Evolutionary conservation across 1,140 invertebrate genomes (phyloP).

Genomic region (Bombus pascuorum): DNA sequence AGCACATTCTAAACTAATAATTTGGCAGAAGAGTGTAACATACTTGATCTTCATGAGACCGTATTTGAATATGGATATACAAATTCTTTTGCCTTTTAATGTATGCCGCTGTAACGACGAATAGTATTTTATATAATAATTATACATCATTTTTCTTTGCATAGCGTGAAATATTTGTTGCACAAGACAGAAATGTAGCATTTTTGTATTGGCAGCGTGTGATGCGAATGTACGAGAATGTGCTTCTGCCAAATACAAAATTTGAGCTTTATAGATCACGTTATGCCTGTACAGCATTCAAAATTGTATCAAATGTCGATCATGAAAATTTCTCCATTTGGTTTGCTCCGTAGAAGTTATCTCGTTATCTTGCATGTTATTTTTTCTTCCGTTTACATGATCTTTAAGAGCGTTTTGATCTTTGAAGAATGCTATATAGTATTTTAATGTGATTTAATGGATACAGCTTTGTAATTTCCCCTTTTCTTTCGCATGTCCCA

Average conservation of each 20-base stretch:
- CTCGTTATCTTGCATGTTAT: neutral
- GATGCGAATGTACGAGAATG: neutral
- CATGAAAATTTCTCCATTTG: neutral
- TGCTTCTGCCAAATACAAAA: neutral
- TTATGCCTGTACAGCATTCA: neutral
- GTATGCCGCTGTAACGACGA: neutral
- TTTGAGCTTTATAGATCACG: neutral
- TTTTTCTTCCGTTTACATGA: neutral
- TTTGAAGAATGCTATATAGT: neutral
- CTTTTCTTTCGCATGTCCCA: conserved; percentile 44
- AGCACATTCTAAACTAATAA: neutral
- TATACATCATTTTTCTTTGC: neutral
- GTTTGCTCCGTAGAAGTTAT: neutral
- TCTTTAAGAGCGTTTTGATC: neutral
- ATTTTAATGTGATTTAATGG: neutral
- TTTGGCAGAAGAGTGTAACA: neutral
- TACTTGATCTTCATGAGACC: neutral
- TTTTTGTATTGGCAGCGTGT: neutral
- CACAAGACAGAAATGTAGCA: neutral
- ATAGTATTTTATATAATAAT: neutral
- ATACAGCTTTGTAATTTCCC: neutral
- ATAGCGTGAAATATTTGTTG: neutral
- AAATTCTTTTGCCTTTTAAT: neutral
- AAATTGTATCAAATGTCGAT: neutral
- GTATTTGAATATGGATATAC: neutral